Percentiles rank a stretch among this genome's conserved stretches.
Conservation (phyloP, 2,113 vertebrate genomes). For the Channa argus region DNA sequence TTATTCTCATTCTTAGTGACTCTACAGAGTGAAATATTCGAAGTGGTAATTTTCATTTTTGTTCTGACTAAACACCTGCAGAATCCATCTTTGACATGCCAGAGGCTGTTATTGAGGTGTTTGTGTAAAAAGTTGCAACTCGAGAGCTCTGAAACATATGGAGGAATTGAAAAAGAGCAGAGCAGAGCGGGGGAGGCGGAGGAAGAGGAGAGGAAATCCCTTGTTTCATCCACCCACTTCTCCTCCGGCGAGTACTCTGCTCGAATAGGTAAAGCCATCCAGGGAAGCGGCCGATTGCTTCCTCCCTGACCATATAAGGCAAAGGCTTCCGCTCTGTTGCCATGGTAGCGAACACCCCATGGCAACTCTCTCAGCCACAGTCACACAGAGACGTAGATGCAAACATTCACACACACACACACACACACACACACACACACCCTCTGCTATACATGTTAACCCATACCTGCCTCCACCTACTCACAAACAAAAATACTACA, state of each 20-base stretch:
- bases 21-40: not conserved
- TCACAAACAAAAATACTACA: conserved; percentile 53
- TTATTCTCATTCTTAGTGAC: not conserved
- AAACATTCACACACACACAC: conserved; percentile 12
- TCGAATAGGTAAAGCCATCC: conserved; percentile 48
- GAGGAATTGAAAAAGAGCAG: conserved; percentile 41
- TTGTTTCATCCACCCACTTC: conserved; percentile 74
- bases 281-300: conserved; percentile 48
- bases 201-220: conserved; percentile 75
- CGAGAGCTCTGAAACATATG: conserved; percentile 56
- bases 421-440: not conserved
- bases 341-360: conserved; percentile 64
- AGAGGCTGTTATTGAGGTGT: conserved; percentile 53
- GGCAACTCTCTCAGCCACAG: conserved; percentile 63
- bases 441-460: conserved; percentile 35
- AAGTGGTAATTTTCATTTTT: conserved; percentile 34
- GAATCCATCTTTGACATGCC: conserved; percentile 28
- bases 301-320: conserved; percentile 71
- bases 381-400: conserved; percentile 37
- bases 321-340: conserved; percentile 70
- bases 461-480: conserved; percentile 65
- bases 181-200: conserved; percentile 41
- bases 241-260: conserved; percentile 53
- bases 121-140: conserved; percentile 58
- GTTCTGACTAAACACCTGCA: conserved; percentile 14